Evolutionary conservation across 2,113 vertebrate species (phyloP).

Genomic region (Bos indicus): DNA sequence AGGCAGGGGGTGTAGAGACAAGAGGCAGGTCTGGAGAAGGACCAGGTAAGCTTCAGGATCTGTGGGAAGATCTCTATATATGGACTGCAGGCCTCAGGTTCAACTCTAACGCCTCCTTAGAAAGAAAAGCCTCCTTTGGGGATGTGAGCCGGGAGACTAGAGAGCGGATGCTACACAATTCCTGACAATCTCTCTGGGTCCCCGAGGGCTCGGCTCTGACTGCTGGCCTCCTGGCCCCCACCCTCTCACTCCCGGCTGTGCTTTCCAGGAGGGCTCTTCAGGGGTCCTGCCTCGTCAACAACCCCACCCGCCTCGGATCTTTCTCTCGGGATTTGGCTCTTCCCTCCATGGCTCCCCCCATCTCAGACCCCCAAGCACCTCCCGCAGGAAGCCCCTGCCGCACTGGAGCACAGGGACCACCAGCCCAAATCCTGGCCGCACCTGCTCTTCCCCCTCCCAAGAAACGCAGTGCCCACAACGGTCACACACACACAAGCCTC

Average conservation of each 20-base stretch:
- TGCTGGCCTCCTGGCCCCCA: background rate
- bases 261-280: background rate
- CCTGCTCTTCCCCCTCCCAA: background rate
- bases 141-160: background rate
- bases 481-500: background rate
- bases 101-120: background rate
- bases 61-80: background rate
- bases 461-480: background rate
- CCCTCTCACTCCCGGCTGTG: background rate
- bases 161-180: background rate
- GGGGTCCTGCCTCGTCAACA: too few relatives aligned
- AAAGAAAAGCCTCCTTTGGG: background rate
- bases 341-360: background rate
- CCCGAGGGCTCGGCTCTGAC: background rate
- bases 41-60: background rate
- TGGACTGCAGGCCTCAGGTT: background rate
- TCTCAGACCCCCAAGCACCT: background rate
- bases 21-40: background rate
- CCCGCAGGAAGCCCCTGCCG: background rate
- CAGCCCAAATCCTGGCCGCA: background rate
- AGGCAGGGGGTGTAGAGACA: background rate
- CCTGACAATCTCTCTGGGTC: background rate
- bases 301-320: background rate
- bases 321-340: background rate
- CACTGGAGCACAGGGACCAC: background rate